Base-by-base conservation (phyloP, 2,113 vertebrate genomes). In the Pedionomus torquatus region DNA sequence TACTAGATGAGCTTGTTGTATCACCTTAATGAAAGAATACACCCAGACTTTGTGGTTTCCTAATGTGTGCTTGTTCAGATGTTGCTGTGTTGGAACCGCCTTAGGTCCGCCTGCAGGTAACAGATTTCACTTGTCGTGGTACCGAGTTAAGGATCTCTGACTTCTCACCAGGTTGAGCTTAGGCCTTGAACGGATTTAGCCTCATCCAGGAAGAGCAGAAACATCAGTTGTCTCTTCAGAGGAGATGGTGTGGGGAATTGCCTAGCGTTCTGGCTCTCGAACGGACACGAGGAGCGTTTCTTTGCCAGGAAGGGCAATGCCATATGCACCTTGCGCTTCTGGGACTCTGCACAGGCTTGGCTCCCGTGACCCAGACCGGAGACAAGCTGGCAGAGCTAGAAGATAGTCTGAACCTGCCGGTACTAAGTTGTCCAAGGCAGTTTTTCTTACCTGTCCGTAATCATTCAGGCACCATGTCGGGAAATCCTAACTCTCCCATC, bases 401-500 rank as follows among this genome's bases (percentile, higher is more conserved):
- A 95, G 83, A 91, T 79, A 94, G 94, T 55, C 87, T 94, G 90
- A 75, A 63, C 70, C 92, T 95, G 94, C 89, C 80, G 2, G 69
- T 61, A 5, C 81, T 76, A 48, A 75, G 57, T 79, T 79, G 84
- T 82, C 74, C 66, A 64, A 68, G 96, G 94, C 83, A 89, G 94
- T 30, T 89, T 92, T 84, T 68, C 81, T 91, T 65, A 61, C 74
- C 94, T 95, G 89, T 82, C 95, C 92, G 16, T 89, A 85, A 83
- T 19, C 86, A 51, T 87, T 92, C 93, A 91, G 94, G 94, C 96
- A 80, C 97, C 95, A 91, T 91, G 91, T 97, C 89, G 95, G 96
- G 97, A 97, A 96, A 97, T 97, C 97, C 97, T 97, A 96, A 96
- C 97, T 97, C 96, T 97, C 74, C 55, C 95, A 87, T 96, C 94